These are phyloP conservation scores for Trisateles emortualis DNA, from an alignment of 2,888 invertebrate species.

Conservation along the genomic window DNA sequence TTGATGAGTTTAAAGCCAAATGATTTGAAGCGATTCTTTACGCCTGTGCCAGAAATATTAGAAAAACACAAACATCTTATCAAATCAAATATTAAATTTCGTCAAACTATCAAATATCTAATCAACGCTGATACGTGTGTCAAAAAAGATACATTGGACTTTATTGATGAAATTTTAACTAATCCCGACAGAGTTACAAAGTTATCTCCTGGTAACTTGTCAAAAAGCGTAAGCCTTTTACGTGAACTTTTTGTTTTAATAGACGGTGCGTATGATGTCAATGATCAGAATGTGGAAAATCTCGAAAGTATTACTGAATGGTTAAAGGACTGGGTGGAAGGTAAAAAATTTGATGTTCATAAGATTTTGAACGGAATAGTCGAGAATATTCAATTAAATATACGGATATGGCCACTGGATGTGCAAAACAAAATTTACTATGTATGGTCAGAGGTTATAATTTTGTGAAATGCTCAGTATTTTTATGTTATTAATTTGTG, in stretches of 20 bases:
- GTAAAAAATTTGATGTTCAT: constrained; percentile 36
- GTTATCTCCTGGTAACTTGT: constrained; percentile 45
- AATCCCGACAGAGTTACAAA: constrained; percentile 48
- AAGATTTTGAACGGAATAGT: constrained; percentile 49
- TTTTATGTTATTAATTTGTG: not conserved
- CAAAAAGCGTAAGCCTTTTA: constrained; percentile 44
- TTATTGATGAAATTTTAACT: constrained; percentile 61
- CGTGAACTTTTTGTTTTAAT: constrained; percentile 50
- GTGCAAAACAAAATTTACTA: constrained; percentile 52
- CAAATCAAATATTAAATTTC: constrained; percentile 52
- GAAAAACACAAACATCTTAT: constrained; percentile 49
- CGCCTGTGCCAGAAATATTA: constrained; percentile 43
- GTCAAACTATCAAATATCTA: constrained; percentile 50
- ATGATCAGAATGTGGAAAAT: constrained; percentile 46
- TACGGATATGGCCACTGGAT: constrained; percentile 57
- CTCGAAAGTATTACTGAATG: constrained; percentile 51
- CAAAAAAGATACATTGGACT: constrained; percentile 61
- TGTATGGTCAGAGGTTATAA: constrained; percentile 54
- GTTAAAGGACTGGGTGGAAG: constrained; percentile 40
- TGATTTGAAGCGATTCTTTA: constrained; percentile 50
- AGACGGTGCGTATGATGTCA: constrained; percentile 56
- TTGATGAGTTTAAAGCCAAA: constrained; percentile 42
- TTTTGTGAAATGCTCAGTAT: constrained; percentile 19
- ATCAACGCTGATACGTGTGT: constrained; percentile 38
- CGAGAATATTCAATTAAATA: constrained; percentile 57